Percentiles rank a stretch among this genome's conserved stretches.
These are phyloP conservation scores for Hucho hucho DNA, from an alignment of 2,113 vertebrate species.

Conservation along the genomic window DNA sequence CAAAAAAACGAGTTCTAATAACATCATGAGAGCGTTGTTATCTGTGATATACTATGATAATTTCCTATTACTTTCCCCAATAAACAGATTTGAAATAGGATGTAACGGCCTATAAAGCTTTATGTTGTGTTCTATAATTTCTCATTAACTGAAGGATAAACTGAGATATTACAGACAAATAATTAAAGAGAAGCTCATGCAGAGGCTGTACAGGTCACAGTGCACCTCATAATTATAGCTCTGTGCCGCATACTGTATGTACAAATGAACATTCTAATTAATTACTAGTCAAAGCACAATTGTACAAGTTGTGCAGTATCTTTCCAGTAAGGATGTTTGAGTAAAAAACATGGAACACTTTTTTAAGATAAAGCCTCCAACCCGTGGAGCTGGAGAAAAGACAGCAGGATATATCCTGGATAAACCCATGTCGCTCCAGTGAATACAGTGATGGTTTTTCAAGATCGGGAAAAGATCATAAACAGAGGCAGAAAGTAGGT, in stretches of 20 bases:
- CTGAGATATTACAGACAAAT: conserved; percentile 72
- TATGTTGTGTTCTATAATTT: conserved; percentile 30
- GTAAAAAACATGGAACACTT: conserved; percentile 14
- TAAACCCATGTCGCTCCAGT: conserved; percentile 41
- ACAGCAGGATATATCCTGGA: conserved; percentile 28
- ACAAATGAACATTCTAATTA: conserved; percentile 24
- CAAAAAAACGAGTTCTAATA: background rate
- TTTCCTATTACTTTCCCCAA: conserved; percentile 29
- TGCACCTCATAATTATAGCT: conserved; percentile 51
- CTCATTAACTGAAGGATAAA: conserved; percentile 54
- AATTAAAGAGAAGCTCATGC: conserved; percentile 76
- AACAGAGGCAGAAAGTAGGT: conserved; percentile 28
- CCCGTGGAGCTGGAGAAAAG: conserved; percentile 12
- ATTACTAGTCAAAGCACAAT: conserved; percentile 24
- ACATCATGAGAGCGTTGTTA: conserved; percentile 45
- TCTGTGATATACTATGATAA: conserved; percentile 34
- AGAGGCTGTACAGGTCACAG: conserved; percentile 70
- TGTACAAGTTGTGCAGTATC: conserved; percentile 2
- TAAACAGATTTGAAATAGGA: conserved; percentile 45
- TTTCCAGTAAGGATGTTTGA: conserved; percentile 15
- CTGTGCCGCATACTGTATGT: background rate
- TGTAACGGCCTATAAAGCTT: conserved; percentile 37
- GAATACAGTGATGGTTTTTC: conserved; percentile 45
- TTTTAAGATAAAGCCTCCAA: conserved; percentile 32
- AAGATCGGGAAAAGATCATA: conserved; percentile 48